These are phyloP conservation scores for Oplegnathus fasciatus DNA, from an alignment of 2,113 vertebrate species.

Conservation along the genomic window DNA sequence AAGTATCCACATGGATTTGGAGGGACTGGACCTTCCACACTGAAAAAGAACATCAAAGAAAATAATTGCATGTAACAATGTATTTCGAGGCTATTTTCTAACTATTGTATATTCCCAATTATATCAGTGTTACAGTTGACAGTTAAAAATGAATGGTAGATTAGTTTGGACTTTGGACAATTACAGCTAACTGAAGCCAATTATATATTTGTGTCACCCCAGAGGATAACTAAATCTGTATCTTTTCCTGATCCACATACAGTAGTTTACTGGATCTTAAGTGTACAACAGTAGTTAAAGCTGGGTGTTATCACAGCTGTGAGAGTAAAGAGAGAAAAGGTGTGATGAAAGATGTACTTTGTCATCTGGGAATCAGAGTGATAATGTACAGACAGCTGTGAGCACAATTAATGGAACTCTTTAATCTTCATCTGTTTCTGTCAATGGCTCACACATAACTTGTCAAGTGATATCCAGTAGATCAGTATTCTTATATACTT, in stretches of 20 bases:
- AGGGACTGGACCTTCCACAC: slow-evolving; percentile 82
- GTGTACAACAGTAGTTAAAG: slow-evolving; percentile 24
- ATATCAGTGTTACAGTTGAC: slow-evolving; percentile 91
- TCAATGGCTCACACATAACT: slow-evolving; percentile 14
- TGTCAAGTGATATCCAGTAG: slow-evolving; percentile 19
- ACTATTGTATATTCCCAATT: slow-evolving; percentile 90
- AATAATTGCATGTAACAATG: slow-evolving; percentile 89
- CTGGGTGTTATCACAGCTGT: slow-evolving; percentile 19
- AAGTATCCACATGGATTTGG: slow-evolving; percentile 70
- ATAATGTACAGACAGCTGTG: slow-evolving; percentile 3
- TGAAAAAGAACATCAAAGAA: slow-evolving; percentile 80
- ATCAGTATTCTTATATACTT: not conserved
- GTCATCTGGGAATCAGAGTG: slow-evolving; percentile 20
- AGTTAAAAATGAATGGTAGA: slow-evolving; percentile 90
- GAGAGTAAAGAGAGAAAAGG: not conserved
- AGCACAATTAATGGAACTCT: slow-evolving; percentile 12
- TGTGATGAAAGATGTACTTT: not conserved
- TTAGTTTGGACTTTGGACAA: slow-evolving; percentile 83
- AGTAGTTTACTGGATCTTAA: slow-evolving; percentile 25
- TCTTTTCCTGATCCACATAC: slow-evolving; percentile 41
- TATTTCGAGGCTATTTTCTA: slow-evolving; percentile 88
- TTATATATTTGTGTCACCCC: slow-evolving; percentile 83
- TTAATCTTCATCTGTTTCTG: slow-evolving; percentile 17
- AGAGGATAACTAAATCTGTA: slow-evolving; percentile 81
- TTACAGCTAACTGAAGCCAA: slow-evolving; percentile 81